A percentile compares a stretch with the other conserved stretches of the same genome.
phyloP scores from a whole-genome alignment of 2,113 vertebrate species.

The Rutilus rutilus region DNA sequence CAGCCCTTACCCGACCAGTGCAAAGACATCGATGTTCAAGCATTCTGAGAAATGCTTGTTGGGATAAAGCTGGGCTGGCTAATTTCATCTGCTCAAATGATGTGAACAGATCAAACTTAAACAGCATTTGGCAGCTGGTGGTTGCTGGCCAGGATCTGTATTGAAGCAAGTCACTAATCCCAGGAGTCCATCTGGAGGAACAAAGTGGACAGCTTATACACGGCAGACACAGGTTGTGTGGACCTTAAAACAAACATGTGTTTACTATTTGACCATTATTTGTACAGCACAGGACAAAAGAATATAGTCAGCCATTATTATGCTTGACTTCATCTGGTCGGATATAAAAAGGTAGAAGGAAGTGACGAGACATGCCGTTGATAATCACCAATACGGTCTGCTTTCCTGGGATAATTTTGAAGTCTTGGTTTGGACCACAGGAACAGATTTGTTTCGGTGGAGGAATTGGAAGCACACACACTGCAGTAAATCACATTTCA shows the following conservation, averaged over 20 bases:
- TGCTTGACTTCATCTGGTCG: background rate
- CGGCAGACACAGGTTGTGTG: background rate
- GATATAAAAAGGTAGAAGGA: background rate
- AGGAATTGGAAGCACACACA: background rate
- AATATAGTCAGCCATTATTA: background rate
- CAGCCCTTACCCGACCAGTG: background rate
- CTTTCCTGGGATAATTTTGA: background rate
- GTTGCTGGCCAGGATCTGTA: background rate
- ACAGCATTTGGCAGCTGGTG: conserved; percentile 20
- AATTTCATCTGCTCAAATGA: conserved; percentile 14
- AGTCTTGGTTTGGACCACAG: background rate
- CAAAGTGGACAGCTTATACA: background rate
- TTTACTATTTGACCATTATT: background rate
- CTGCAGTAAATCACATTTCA: too few relatives aligned
- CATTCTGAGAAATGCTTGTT: background rate
- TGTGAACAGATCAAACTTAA: conserved; percentile 4
- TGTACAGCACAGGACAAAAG: background rate
- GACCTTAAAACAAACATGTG: background rate
- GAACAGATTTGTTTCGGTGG: background rate
- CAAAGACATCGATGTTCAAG: background rate
- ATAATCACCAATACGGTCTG: background rate
- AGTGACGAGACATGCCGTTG: background rate
- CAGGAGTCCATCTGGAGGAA: conserved; percentile 4
- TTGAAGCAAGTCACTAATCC: conserved; percentile 3
- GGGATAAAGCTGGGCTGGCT: background rate